Evolutionary conservation across 2,888 invertebrate species (phyloP).

Genomic region (Tridacna crocea): DNA sequence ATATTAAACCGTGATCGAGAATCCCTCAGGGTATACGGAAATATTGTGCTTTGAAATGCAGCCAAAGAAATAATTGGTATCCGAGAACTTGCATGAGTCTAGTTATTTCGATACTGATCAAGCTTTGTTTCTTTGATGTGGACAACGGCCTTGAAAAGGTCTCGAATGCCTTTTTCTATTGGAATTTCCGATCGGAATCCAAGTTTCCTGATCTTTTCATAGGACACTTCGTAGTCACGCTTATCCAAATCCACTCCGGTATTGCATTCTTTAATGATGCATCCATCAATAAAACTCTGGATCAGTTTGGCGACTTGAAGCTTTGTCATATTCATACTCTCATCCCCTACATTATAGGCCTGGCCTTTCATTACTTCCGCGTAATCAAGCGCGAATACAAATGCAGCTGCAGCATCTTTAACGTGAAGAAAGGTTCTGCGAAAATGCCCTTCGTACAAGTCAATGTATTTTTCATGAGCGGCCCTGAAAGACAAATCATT

Average conservation of each 20-base stretch:
- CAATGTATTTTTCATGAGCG: constrained; percentile 76
- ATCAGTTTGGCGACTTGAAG: constrained; percentile 77
- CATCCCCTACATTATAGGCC: constrained; percentile 83
- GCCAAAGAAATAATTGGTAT: too few relatives aligned
- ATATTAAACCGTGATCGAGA: too few relatives aligned
- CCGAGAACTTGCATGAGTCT: constrained; percentile 63
- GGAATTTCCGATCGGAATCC: constrained; percentile 78
- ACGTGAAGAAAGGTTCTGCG: constrained; percentile 83
- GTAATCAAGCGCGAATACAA: constrained; percentile 81
- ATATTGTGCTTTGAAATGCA: too few relatives aligned
- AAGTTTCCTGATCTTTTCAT: constrained; percentile 76
- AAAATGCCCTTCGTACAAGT: constrained; percentile 82
- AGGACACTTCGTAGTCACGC: constrained; percentile 82
- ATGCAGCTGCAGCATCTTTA: constrained; percentile 82
- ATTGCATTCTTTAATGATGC: constrained; percentile 67
- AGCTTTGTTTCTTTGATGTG: too few relatives aligned
- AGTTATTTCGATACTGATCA: constrained; percentile 38
- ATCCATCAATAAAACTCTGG: constrained; percentile 51
- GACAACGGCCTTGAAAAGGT: constrained; percentile 66
- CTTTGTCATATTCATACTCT: constrained; percentile 82
- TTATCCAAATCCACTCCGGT: constrained; percentile 82
- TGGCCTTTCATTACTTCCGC: constrained; percentile 79
- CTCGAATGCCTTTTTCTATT: constrained; percentile 77
- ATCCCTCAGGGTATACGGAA: too few relatives aligned
- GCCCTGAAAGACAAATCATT: constrained; percentile 58